Conservation (phyloP, 23 tunicate species). For the Phallusia fumigata region DNA sequence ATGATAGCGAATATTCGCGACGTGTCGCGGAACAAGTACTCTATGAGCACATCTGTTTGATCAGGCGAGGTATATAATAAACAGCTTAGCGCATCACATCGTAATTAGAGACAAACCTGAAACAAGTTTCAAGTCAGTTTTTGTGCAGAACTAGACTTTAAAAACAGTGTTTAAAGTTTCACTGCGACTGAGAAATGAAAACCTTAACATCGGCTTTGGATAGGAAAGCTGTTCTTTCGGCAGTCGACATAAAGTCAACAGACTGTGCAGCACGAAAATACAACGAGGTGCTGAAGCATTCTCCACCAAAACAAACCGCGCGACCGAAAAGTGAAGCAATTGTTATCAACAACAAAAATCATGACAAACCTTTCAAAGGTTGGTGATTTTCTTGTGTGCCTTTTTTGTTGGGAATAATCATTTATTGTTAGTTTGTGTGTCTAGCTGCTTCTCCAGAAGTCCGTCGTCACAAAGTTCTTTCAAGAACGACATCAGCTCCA, state of each 20-base stretch:
- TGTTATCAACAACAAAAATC: background rate
- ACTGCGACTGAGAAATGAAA: background rate
- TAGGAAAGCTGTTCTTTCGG: background rate
- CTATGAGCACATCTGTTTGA: no score
- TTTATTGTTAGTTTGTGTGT: background rate
- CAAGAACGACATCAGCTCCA: conserved; percentile 63
- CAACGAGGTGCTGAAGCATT: background rate
- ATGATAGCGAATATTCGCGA: no score
- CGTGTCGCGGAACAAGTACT: no score
- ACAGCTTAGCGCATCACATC: no score
- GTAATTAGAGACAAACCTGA: no score
- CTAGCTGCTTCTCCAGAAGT: background rate
- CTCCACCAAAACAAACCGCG: background rate
- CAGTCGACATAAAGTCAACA: background rate
- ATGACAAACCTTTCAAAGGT: background rate
- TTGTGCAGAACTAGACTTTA: no score
- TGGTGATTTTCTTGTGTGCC: background rate
- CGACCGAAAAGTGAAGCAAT: background rate
- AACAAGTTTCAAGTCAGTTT: no score
- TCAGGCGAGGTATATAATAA: no score
- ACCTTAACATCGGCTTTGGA: background rate
- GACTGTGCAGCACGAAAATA: background rate
- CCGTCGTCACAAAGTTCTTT: conserved; percentile 13
- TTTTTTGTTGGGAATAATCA: background rate
- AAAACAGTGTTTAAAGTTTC: no score